Evolutionary conservation across 2,888 invertebrate species (phyloP).

Genomic region (Diarsia rubi): DNA sequence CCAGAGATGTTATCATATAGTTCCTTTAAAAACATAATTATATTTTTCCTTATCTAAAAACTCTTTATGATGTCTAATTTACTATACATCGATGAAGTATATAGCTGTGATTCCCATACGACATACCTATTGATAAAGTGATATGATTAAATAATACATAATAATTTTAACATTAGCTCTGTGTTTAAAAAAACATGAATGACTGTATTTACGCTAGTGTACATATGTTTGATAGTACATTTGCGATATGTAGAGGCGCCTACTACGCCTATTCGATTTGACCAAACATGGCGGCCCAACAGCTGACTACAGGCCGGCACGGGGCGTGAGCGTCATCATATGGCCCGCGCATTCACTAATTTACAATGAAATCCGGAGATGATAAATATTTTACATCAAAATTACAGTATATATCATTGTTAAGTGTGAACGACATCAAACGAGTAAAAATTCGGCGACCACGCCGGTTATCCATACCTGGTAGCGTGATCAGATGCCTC

Average conservation of each 20-base stretch:
- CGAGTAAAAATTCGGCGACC: conserved; percentile 75
- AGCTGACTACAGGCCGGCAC: conserved; percentile 90
- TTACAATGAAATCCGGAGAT: conserved; percentile 25
- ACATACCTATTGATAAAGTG: neutral
- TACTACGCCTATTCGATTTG: conserved; percentile 90
- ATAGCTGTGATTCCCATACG: neutral
- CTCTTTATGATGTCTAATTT: neutral
- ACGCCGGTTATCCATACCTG: conserved; percentile 90
- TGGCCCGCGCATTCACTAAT: conserved; percentile 73
- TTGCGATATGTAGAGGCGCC: conserved; percentile 78
- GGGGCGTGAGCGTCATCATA: conserved; percentile 86
- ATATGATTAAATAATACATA: neutral
- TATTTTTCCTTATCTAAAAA: neutral
- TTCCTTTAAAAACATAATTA: neutral
- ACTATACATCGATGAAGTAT: neutral
- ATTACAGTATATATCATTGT: neutral
- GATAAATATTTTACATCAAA: conserved; percentile 22
- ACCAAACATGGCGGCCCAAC: conserved; percentile 91
- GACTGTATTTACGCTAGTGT: conserved; percentile 74
- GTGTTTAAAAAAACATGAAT: conserved; percentile 72
- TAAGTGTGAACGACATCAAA: conserved; percentile 41
- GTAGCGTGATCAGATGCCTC: conserved; percentile 90
- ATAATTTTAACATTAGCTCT: conserved; percentile 15
- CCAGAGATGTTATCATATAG: neutral
- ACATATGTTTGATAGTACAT: conserved; percentile 79